phyloP scores from a whole-genome alignment of 2,113 vertebrate species.

The Rallus limicola region DNA sequence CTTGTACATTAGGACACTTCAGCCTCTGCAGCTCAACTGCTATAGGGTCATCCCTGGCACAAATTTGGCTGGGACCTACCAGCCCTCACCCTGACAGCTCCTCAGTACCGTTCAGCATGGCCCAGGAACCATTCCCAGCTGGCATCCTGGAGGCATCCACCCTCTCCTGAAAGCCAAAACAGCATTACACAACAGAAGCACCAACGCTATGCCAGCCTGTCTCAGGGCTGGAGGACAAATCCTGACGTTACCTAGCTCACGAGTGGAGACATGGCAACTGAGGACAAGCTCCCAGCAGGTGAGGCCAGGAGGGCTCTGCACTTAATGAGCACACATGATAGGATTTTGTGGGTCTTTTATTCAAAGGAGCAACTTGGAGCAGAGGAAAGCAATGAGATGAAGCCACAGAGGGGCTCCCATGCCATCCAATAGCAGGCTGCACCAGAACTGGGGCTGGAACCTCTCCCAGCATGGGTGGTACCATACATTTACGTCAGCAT shows the following conservation, averaged over 20 bases:
- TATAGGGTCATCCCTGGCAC: neutral
- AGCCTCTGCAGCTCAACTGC: neutral
- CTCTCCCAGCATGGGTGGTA: neutral
- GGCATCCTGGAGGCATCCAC: neutral
- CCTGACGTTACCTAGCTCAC: neutral
- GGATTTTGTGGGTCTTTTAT: neutral
- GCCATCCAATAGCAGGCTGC: neutral
- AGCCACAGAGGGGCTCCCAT: fast-evolving
- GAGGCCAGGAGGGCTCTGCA: fast-evolving
- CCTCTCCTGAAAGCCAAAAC: neutral
- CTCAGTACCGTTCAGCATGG: fast-evolving
- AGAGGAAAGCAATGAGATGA: neutral
- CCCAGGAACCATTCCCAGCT: neutral
- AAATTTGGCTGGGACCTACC: neutral
- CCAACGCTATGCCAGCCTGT: fast-evolving
- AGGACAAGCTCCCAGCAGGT: neutral
- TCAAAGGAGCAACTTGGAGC: neutral
- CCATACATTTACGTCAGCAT: neutral
- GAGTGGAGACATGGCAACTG: neutral
- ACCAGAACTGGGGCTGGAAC: neutral
- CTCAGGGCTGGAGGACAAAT: neutral
- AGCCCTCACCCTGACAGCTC: neutral
- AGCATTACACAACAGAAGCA: fast-evolving
- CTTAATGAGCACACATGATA: fast-evolving
- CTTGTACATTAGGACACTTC: neutral